Percentiles rank a stretch among this genome's conserved stretches.
Evolutionary conservation across 2,888 invertebrate genomes (phyloP).

Genomic region (Andrena flavipes): DNA sequence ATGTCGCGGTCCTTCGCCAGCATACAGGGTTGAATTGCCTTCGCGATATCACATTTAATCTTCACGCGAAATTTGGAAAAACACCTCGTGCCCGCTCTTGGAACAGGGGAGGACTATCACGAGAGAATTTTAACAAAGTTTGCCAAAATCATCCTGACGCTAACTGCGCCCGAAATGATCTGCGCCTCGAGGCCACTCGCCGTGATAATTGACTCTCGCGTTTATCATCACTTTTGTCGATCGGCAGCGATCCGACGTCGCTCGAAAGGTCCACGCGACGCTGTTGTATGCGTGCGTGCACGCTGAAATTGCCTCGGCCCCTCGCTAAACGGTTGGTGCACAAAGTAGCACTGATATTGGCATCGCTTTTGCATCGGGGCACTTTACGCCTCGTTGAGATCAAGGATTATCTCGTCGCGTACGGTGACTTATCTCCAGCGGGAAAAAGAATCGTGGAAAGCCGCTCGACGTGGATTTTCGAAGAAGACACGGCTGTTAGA

Average conservation of each 20-base stretch:
- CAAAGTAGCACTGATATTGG: not conserved
- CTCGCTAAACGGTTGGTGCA: not conserved
- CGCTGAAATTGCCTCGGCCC: not conserved
- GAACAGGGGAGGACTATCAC: not conserved
- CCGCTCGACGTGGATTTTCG: not conserved
- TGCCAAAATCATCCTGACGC: slow-evolving; percentile 34
- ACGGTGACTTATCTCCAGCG: not conserved
- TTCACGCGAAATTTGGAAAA: slow-evolving; percentile 16
- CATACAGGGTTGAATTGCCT: not conserved
- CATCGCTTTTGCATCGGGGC: not conserved
- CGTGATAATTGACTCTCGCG: slow-evolving; percentile 12
- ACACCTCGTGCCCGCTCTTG: not conserved
- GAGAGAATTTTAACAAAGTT: slow-evolving; percentile 25
- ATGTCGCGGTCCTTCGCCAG: not conserved
- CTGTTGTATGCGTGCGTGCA: not conserved
- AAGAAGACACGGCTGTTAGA: slow-evolving; percentile 25
- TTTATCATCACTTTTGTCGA: slow-evolving; percentile 19
- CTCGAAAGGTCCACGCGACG: not conserved
- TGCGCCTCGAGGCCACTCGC: not conserved
- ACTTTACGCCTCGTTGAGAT: not conserved
- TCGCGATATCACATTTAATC: not conserved
- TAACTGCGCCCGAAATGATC: not conserved
- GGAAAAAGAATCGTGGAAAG: slow-evolving; percentile 2
- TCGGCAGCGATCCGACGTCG: not conserved
- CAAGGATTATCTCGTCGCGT: not conserved